Evolutionary conservation across 1,140 invertebrate genomes (phyloP), one percentile per base, ranked within the genome.

Genomic region (Gryon sp.): DNA sequence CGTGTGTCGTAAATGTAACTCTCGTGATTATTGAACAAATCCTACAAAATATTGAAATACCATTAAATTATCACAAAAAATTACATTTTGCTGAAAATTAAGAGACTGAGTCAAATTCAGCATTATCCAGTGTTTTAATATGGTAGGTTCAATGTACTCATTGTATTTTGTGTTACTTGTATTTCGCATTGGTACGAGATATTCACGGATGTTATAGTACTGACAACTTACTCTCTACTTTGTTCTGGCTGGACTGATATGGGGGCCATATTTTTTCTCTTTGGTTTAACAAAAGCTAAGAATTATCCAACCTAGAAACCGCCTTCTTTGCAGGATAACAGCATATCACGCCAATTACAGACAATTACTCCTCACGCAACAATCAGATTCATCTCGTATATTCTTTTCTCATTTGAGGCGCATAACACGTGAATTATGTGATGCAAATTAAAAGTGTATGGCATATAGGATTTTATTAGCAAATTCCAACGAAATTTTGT

Each of bases 301-400:
- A 83, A 80, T 79, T 82, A 82, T 82, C 83, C 85, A 86, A 85
- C 83, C 84, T 86, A 84, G 84, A 84, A 86, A 87, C 84, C 83
- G 83, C 81, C 80, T 86, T 83, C 80, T 78, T 76, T 38, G 72
- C 68, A 43, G 72, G 72, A 78, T 76, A 78, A 69, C 72, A 79
- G 74, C 74, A 69, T 50, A 68, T 53, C 72, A 72, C 70, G 72
- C 62, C 69, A 79, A 83, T 82, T 83, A 80, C 40, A 53, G 60
- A 78, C 52, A 74, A 82, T 83, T 82, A 81, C 78, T 80, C 65
- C 76, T 79, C 79, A 79, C 81, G 76, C 78, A 74, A 79, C 62
- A 73, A 63, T 75, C 70, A 53, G 16, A 57, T 26, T 62, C 62
- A 72, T 79, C 77, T 76, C 65, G 43, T 32, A 55, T 62, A 66